Percentiles rank a stretch among this genome's conserved stretches.
Evolutionary conservation across 1,140 invertebrate genomes (phyloP).

Genomic region (Pseudomyrmex concolor): DNA sequence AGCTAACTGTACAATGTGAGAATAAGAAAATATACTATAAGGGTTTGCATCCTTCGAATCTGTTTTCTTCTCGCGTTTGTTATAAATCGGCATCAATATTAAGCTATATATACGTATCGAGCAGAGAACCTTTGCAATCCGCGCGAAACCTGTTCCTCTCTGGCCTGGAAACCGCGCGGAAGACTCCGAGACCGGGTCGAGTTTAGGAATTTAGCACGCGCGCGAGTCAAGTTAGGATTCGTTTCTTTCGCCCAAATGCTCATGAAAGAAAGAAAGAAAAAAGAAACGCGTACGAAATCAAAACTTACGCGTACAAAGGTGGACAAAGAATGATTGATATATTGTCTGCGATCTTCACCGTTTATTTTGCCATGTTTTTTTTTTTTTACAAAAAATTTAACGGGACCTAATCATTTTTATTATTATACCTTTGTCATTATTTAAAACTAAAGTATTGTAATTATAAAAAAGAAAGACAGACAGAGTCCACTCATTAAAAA

Average conservation of each 20-base stretch:
- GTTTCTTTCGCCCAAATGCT: neutral
- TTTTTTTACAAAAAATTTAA: too few relatives aligned
- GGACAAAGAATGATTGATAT: too few relatives aligned
- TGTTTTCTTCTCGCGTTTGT: neutral
- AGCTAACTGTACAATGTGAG: slow-evolving; percentile 11
- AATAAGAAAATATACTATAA: neutral
- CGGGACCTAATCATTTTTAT: too few relatives aligned
- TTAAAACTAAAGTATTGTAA: too few relatives aligned
- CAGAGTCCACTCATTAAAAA: neutral
- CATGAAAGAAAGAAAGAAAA: neutral
- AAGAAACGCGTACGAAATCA: neutral
- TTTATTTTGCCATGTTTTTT: too few relatives aligned
- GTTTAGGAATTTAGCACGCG: slow-evolving; percentile 70
- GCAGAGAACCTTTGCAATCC: slow-evolving; percentile 31
- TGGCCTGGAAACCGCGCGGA: slow-evolving; percentile 68
- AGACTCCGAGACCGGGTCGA: slow-evolving; percentile 34
- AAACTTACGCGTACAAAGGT: too few relatives aligned
- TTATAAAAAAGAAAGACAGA: too few relatives aligned
- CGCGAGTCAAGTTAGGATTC: neutral
- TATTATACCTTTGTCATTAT: too few relatives aligned
- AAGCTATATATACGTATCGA: neutral
- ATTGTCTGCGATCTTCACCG: too few relatives aligned
- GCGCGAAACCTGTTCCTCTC: slow-evolving; percentile 66
- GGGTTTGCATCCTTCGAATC: neutral
- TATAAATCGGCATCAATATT: slow-evolving; percentile 12